Conservation (phyloP, 2,888 invertebrate genomes). For the Limenitis camilla region DNA sequence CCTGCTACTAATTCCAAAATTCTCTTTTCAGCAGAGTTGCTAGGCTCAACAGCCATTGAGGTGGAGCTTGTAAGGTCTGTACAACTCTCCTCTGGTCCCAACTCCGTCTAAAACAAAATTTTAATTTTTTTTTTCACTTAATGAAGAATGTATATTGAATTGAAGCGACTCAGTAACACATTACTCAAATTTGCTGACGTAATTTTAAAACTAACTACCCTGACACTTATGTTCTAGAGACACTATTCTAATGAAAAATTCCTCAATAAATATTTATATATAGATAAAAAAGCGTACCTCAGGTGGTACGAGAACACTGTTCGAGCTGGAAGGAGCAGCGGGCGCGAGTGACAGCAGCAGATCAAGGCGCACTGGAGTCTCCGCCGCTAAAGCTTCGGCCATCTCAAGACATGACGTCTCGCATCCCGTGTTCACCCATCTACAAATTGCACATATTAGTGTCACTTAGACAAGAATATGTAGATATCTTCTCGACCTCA, state of each 20-base stretch:
- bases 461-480: no score
- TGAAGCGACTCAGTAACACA: no score
- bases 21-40: slow-evolving; percentile 81
- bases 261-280: no score
- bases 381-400: slow-evolving; percentile 90
- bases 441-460: slow-evolving; percentile 25
- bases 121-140: no score
- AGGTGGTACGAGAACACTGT: slow-evolving; percentile 80
- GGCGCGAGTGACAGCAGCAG: slow-evolving; percentile 89
- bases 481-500: no score
- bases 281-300: slow-evolving; percentile 42
- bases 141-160: no score
- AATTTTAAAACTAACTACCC: no score
- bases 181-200: no score
- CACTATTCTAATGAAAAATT: no score
- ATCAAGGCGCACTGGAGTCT: slow-evolving; percentile 92
- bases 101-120: no score
- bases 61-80: slow-evolving; percentile 76
- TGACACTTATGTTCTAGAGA: no score
- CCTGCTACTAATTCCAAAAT: slow-evolving; percentile 83
- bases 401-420: slow-evolving; percentile 87
- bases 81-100: slow-evolving; percentile 63
- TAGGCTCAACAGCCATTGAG: slow-evolving; percentile 85
- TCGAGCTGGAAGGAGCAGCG: slow-evolving; percentile 83
- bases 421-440: slow-evolving; percentile 94